These are phyloP conservation scores for Morinoia aosen DNA, from an alignment of 2,888 invertebrate species.

Conservation along the genomic window DNA sequence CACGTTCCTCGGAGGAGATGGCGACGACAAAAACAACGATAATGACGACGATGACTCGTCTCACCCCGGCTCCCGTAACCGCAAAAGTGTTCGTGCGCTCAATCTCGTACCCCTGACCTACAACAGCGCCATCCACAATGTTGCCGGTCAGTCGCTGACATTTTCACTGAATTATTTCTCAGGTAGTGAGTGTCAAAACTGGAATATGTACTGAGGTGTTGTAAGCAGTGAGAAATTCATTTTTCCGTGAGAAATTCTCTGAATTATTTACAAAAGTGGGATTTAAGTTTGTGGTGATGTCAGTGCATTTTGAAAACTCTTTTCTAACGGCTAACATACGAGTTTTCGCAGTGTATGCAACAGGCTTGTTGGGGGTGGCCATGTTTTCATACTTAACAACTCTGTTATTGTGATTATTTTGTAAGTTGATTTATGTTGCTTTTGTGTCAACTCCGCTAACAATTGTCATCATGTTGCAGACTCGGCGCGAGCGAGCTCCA, in stretches of 20 bases:
- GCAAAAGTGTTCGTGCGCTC: constrained; percentile 78
- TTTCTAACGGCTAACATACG: too few relatives aligned
- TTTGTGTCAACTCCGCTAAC: neutral
- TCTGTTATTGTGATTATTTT: too few relatives aligned
- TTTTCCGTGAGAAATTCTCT: too few relatives aligned
- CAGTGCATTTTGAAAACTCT: too few relatives aligned
- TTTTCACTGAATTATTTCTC: too few relatives aligned
- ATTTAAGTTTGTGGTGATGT: too few relatives aligned
- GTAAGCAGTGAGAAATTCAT: neutral
- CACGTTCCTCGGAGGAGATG: constrained; percentile 90
- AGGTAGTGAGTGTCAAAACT: neutral
- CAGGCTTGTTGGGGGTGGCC: too few relatives aligned
- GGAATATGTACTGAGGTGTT: neutral
- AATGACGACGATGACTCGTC: constrained; percentile 80
- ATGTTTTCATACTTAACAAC: too few relatives aligned
- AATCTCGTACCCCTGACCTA: constrained; percentile 82
- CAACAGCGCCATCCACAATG: constrained; percentile 83
- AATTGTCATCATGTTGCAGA: constrained; percentile 61
- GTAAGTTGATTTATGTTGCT: too few relatives aligned
- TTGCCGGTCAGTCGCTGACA: constrained; percentile 76
- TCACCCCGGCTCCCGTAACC: constrained; percentile 73
- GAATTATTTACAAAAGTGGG: too few relatives aligned
- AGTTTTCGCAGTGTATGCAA: too few relatives aligned
- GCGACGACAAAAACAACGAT: constrained; percentile 79
- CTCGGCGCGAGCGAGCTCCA: constrained; percentile 65